These are phyloP conservation scores for Thumatha senex DNA, from an alignment of 2,888 invertebrate species.

Conservation along the genomic window DNA sequence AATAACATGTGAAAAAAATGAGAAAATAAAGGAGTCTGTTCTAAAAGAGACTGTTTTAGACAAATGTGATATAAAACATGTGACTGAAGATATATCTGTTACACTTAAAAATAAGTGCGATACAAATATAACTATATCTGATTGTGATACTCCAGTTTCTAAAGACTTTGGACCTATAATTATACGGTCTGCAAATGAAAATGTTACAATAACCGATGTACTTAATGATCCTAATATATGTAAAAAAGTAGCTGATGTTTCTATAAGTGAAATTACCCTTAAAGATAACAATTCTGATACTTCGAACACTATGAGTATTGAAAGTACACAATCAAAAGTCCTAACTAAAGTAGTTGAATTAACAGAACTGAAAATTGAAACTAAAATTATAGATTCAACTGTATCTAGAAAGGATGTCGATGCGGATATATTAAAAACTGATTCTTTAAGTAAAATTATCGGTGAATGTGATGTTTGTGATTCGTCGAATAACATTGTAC, in stretches of 20 bases:
- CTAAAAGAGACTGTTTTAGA: neutral
- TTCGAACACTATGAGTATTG: neutral
- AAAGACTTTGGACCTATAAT: neutral
- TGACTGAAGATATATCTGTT: neutral
- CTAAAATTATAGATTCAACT: constrained; percentile 1
- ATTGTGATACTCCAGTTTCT: neutral
- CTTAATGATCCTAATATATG: neutral
- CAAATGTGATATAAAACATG: neutral
- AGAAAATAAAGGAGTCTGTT: constrained; percentile 4
- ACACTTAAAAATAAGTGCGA: neutral
- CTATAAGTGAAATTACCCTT: neutral
- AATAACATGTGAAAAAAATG: constrained; percentile 6
- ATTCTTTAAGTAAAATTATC: neutral
- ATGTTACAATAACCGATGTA: constrained; percentile 1
- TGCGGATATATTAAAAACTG: neutral
- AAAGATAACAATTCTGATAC: neutral
- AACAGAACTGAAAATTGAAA: constrained; percentile 2
- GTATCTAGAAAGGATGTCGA: constrained; percentile 1
- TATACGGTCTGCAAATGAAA: neutral
- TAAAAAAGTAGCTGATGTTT: neutral
- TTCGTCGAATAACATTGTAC: neutral
- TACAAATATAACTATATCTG: neutral
- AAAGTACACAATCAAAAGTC: neutral
- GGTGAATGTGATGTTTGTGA: constrained; percentile 1
- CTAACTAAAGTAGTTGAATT: constrained; percentile 1